Evolutionary conservation across 2,113 vertebrate genomes (phyloP).

Genomic region (Fregetta grallaria): DNA sequence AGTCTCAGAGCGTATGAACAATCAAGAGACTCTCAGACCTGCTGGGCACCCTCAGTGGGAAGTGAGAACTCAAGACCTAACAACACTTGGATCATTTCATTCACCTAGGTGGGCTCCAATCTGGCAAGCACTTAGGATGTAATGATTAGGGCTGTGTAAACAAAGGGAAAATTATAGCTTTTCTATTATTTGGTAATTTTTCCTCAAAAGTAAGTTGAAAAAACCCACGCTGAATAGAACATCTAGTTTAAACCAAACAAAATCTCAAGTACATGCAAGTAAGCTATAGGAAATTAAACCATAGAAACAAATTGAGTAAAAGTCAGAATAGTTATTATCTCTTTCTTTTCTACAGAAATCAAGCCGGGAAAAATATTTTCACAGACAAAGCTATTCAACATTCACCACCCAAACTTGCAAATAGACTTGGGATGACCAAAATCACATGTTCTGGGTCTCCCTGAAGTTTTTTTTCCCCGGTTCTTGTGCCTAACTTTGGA

Average conservation of each 20-base stretch:
- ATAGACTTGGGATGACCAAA: background rate
- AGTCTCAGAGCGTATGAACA: background rate
- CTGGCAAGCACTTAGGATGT: background rate
- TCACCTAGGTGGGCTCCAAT: constrained; percentile 12
- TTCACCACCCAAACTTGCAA: background rate
- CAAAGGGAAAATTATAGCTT: background rate
- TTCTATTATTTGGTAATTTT: background rate
- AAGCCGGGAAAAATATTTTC: constrained; percentile 5
- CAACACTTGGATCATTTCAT: constrained; percentile 16
- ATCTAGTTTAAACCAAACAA: background rate
- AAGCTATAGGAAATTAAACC: background rate
- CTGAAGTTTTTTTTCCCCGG: background rate
- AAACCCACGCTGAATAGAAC: background rate
- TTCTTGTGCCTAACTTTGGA: background rate
- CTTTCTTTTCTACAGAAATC: background rate
- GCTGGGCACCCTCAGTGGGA: constrained; percentile 14
- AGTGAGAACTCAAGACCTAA: background rate
- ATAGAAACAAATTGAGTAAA: background rate
- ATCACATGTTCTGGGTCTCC: background rate
- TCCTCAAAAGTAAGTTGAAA: background rate
- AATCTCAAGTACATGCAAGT: background rate
- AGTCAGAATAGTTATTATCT: background rate
- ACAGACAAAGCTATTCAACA: background rate
- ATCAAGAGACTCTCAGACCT: background rate
- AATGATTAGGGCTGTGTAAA: constrained; percentile 16